Percentiles rank a stretch among this genome's conserved stretches.
These are phyloP conservation scores for Oceanodroma leucorhoa DNA, from an alignment of 2,797 vertebrate species.

Conservation along the genomic window DNA sequence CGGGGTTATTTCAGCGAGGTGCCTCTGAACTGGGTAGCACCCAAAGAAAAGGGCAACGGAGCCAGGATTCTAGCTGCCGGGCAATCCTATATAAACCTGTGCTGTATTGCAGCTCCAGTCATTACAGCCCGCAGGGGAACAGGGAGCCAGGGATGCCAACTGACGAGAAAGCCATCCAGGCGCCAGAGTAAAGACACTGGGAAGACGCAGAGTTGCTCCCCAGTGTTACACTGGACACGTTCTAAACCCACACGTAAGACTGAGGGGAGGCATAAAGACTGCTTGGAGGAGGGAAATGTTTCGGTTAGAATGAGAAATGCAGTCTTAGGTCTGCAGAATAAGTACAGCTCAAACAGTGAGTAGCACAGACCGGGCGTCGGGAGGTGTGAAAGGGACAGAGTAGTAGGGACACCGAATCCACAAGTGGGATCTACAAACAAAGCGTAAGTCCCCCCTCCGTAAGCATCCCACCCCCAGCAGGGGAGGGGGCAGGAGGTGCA, in stretches of 20 bases:
- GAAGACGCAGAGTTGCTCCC: neutral
- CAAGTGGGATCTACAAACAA: neutral
- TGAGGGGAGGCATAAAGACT: neutral
- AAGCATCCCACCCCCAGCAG: neutral
- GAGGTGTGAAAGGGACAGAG: neutral
- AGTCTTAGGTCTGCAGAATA: neutral
- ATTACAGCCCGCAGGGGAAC: fast-evolving
- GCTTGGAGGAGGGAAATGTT: neutral
- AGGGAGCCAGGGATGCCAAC: neutral
- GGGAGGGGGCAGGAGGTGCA: neutral
- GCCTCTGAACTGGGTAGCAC: neutral
- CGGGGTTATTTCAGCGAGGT: neutral
- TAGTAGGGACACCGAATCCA: neutral
- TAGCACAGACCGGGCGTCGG: fast-evolving
- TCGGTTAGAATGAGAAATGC: neutral
- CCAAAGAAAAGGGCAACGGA: neutral
- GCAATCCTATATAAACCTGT: neutral
- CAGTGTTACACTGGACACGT: fast-evolving
- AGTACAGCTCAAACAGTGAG: neutral
- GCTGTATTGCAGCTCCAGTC: neutral
- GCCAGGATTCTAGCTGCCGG: neutral
- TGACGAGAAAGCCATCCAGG: neutral
- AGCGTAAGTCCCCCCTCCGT: fast-evolving
- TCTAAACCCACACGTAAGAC: fast-evolving
- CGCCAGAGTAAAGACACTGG: neutral